Evolutionary conservation across 2,888 invertebrate genomes (phyloP).

Genomic region (Neocrepidodera transversa): DNA sequence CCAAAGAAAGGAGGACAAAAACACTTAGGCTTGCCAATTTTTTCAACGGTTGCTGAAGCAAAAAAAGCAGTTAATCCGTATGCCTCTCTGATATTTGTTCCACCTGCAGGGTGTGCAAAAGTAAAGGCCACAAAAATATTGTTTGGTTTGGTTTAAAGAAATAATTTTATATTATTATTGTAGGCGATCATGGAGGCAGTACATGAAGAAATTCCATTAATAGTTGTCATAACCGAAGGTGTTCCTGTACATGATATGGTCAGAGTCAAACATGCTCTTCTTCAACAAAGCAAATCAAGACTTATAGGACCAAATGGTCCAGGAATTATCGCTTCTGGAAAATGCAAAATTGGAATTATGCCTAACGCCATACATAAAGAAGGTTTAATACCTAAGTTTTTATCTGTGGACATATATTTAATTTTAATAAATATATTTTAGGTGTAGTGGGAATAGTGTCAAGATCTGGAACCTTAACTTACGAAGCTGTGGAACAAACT

Average conservation of each 20-base stretch:
- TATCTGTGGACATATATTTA: not conserved
- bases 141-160: too few relatives aligned
- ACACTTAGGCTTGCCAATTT: conserved; percentile 78
- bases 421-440: too few relatives aligned
- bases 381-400: too few relatives aligned
- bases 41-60: conserved; percentile 70
- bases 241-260: conserved; percentile 78
- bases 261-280: conserved; percentile 70
- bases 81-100: conserved; percentile 81
- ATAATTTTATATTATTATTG: too few relatives aligned
- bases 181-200: conserved; percentile 75
- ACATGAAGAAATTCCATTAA: conserved; percentile 77
- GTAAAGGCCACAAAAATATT: too few relatives aligned
- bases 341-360: conserved; percentile 83
- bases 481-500: conserved; percentile 80
- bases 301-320: conserved; percentile 87
- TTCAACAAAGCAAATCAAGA: conserved; percentile 72
- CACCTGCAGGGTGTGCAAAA: conserved; percentile 72
- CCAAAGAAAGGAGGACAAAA: conserved; percentile 83
- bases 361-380: conserved; percentile 80
- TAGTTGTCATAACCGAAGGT: conserved; percentile 70
- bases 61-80: conserved; percentile 71
- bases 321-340: conserved; percentile 74
- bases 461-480: conserved; percentile 68
- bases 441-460: conserved; percentile 70